These are phyloP conservation scores for Isichthys henryi DNA, from an alignment of 2,113 vertebrate species.

Conservation along the genomic window DNA sequence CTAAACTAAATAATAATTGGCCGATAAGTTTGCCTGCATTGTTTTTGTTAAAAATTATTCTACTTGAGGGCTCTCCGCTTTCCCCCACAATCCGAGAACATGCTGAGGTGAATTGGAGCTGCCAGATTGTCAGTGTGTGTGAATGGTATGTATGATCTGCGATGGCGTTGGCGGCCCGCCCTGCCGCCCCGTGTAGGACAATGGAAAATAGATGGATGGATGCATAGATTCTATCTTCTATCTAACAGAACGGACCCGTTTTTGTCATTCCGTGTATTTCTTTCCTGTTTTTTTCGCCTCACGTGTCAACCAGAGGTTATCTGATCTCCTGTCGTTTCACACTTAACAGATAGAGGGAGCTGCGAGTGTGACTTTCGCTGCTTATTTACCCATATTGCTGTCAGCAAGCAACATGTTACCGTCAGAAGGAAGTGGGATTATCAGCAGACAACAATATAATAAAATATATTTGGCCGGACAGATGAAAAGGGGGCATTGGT, in stretches of 20 bases:
- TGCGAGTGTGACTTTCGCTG: neutral
- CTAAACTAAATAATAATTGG: neutral
- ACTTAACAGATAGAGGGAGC: neutral
- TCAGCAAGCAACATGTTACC: neutral
- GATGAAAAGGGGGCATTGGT: neutral
- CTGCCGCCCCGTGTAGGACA: neutral
- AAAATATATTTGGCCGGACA: neutral
- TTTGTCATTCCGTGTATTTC: neutral
- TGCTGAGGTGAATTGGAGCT: neutral
- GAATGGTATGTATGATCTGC: neutral
- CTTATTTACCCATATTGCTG: neutral
- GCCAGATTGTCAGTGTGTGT: neutral
- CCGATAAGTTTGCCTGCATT: neutral
- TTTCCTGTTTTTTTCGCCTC: neutral
- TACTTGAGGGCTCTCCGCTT: neutral
- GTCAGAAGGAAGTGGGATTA: neutral
- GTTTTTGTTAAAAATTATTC: neutral
- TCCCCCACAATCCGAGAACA: neutral
- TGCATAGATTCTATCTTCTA: neutral
- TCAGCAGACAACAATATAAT: neutral
- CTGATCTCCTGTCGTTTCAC: neutral
- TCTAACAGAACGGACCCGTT: neutral
- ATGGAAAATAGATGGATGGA: neutral
- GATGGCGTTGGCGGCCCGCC: neutral
- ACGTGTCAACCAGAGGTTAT: neutral